Percentiles rank a stretch among this genome's conserved stretches.
Conservation (phyloP, 1,140 invertebrate genomes). For the Galleria mellonella region DNA sequence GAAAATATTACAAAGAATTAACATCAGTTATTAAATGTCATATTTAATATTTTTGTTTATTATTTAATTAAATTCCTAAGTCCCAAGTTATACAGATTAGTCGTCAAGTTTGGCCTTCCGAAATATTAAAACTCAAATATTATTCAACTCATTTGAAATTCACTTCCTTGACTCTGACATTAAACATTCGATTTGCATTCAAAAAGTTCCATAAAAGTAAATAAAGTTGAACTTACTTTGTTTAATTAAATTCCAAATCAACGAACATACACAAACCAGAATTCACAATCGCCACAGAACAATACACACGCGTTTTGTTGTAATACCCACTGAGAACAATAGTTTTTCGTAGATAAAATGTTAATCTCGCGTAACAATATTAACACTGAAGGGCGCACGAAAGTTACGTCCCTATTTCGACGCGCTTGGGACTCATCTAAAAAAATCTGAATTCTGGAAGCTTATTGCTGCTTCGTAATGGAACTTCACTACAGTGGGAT, state of each 20-base stretch:
- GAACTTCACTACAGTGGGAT: slow-evolving; percentile 22
- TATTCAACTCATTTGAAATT: background rate
- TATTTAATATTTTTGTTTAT: too few species aligned
- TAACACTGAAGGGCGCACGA: slow-evolving; percentile 9
- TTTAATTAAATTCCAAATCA: slow-evolving; percentile 8
- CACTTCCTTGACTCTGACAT: background rate
- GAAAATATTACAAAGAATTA: too few species aligned
- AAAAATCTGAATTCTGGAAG: slow-evolving; percentile 64
- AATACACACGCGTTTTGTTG: slow-evolving; percentile 29
- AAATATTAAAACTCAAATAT: background rate
- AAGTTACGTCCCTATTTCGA: slow-evolving; percentile 42
- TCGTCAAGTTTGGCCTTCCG: too few species aligned
- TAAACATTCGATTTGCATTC: background rate
- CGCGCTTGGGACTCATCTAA: slow-evolving; percentile 57
- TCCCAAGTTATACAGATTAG: too few species aligned
- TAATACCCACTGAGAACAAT: slow-evolving; percentile 25
- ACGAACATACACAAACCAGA: background rate
- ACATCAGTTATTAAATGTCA: too few species aligned
- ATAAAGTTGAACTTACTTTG: slow-evolving; percentile 8
- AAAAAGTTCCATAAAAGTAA: slow-evolving; percentile 4
- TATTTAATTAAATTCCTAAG: too few species aligned
- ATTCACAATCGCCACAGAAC: slow-evolving; percentile 28
- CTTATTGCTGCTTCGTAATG: slow-evolving; percentile 55
- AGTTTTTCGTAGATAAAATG: background rate
- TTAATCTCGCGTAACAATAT: slow-evolving; percentile 21